Conservation (phyloP, 2,113 vertebrate genomes). For the Bos indicus region DNA sequence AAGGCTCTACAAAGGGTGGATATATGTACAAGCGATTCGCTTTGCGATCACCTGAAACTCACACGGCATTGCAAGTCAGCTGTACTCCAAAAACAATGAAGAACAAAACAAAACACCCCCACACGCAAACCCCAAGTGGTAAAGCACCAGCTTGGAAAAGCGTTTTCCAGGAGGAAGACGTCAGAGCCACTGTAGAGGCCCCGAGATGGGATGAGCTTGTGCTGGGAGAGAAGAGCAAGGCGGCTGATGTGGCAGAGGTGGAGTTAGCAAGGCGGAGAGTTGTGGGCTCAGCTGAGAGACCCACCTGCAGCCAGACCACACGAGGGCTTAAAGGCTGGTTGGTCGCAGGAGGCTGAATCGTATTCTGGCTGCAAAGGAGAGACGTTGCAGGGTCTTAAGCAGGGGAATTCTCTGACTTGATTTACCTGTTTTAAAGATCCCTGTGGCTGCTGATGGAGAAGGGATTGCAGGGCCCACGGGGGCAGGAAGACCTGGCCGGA, state of each 20-base stretch:
- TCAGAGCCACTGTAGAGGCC: not conserved
- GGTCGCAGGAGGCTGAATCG: not conserved
- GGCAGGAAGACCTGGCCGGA: not conserved
- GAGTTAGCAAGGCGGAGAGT: accelerated
- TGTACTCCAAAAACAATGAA: not conserved
- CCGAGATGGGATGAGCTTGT: not conserved
- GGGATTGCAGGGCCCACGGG: too few relatives aligned
- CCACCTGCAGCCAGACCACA: not conserved
- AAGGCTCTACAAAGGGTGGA: accelerated
- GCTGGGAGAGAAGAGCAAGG: not conserved
- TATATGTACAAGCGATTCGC: accelerated
- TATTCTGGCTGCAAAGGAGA: not conserved
- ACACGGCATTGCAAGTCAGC: not conserved
- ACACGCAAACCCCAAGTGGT: accelerated
- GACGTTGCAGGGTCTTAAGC: not conserved
- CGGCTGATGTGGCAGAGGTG: accelerated
- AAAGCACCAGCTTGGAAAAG: accelerated
- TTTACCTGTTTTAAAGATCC: not conserved
- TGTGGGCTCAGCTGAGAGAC: accelerated
- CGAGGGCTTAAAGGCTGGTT: not conserved
- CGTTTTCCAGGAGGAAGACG: not conserved
- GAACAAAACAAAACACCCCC: not conserved
- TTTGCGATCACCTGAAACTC: not conserved
- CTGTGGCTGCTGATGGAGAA: not conserved
- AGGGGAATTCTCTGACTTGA: not conserved